These are phyloP conservation scores for Rhynchonema sp. DNA, from an alignment of 2,888 invertebrate species.

Conservation along the genomic window DNA sequence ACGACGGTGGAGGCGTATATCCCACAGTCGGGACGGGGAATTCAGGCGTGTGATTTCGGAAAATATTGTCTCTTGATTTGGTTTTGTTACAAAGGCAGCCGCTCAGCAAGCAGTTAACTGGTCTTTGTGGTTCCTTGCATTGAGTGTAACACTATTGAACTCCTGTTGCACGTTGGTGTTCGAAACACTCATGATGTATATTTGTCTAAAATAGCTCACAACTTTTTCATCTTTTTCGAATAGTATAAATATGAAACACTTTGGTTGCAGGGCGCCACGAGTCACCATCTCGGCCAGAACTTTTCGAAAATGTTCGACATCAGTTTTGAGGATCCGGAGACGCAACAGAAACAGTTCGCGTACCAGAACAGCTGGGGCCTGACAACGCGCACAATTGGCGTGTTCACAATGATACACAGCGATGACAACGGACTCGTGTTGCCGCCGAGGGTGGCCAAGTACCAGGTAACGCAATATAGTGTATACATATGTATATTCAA, in stretches of 20 bases:
- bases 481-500: background rate
- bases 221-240: too few relatives aligned
- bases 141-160: background rate
- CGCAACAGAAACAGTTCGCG: conserved; percentile 47
- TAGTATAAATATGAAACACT: background rate
- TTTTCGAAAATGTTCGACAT: conserved; percentile 99
- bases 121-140: background rate
- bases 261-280: conserved; percentile 59
- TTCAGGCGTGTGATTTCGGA: conserved; percentile 58
- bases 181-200: too few relatives aligned
- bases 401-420: conserved; percentile 57
- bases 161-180: background rate
- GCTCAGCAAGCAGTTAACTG: too few relatives aligned
- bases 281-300: conserved; percentile 94
- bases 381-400: conserved; percentile 84
- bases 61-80: too few relatives aligned
- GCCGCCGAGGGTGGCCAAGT: conserved; percentile 69
- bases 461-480: conserved; percentile 49
- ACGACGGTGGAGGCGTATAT: conserved; percentile 91
- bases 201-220: too few relatives aligned
- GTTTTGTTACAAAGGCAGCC: too few relatives aligned
- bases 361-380: conserved; percentile 98
- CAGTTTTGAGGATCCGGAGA: conserved; percentile 64
- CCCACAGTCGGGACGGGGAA: conserved; percentile 73
- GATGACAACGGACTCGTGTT: conserved; percentile 88